Evolutionary conservation across 2,888 invertebrate genomes (phyloP).

Genomic region (Aproaerema taeniolella): DNA sequence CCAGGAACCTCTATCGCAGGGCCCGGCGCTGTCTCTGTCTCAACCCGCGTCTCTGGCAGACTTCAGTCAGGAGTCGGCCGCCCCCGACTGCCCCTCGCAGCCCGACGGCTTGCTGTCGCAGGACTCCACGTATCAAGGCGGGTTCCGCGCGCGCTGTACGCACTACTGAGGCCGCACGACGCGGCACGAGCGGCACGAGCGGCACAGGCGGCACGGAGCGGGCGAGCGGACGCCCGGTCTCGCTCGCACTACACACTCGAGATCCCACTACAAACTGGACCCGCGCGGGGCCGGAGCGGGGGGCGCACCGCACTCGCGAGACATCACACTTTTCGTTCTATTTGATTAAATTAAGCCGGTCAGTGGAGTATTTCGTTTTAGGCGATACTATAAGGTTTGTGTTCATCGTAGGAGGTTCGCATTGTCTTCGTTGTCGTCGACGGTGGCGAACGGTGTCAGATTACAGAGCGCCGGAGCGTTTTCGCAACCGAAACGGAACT

Average conservation of each 20-base stretch:
- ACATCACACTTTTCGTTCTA: slow-evolving; percentile 11
- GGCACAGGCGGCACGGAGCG: not conserved
- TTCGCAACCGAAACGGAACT: slow-evolving; percentile 2
- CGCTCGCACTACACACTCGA: too few relatives aligned
- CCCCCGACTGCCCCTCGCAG: slow-evolving; percentile 93
- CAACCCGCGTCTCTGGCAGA: slow-evolving; percentile 85
- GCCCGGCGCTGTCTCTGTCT: slow-evolving; percentile 83
- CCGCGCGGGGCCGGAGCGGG: too few relatives aligned
- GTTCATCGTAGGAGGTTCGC: slow-evolving; percentile 39
- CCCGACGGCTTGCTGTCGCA: slow-evolving; percentile 96
- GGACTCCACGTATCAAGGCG: slow-evolving; percentile 91
- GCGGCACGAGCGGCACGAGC: slow-evolving; percentile 77
- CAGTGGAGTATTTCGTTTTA: slow-evolving; percentile 29
- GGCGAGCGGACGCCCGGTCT: slow-evolving; percentile 3
- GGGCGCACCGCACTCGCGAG: not conserved
- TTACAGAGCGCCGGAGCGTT: slow-evolving; percentile 21
- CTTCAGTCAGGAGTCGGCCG: slow-evolving; percentile 88
- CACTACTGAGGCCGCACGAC: slow-evolving; percentile 82
- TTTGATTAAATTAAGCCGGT: slow-evolving; percentile 21
- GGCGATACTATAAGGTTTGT: slow-evolving; percentile 36
- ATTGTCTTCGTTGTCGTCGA: slow-evolving; percentile 33
- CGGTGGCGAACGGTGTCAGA: slow-evolving; percentile 33
- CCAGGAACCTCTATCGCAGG: slow-evolving; percentile 87
- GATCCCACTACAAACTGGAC: too few relatives aligned
- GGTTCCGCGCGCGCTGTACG: slow-evolving; percentile 89